phyloP scores from a whole-genome alignment of 2,113 vertebrate species.

The Daphoenositta chrysoptera region DNA sequence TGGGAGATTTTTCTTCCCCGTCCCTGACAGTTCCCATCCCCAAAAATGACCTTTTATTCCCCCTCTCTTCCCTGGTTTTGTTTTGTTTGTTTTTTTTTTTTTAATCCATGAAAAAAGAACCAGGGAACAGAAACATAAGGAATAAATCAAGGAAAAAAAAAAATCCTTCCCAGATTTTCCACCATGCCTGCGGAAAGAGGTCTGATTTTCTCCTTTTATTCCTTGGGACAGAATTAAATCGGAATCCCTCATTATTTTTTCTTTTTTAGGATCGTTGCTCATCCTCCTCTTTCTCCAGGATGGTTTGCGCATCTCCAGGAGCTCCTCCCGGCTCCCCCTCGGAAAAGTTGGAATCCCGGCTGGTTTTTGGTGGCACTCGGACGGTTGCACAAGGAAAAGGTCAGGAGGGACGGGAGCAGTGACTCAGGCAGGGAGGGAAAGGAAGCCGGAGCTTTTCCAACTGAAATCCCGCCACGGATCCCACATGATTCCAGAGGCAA shows the following conservation, averaged over 20 bases:
- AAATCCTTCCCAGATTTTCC: neutral
- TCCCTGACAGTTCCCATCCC: neutral
- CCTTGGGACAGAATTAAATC: neutral
- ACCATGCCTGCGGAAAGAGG: fast-evolving
- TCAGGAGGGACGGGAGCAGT: neutral
- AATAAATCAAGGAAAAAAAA: neutral
- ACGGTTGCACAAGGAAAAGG: neutral
- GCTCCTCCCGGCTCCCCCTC: neutral
- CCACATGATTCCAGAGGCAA: neutral
- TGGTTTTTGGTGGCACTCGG: neutral
- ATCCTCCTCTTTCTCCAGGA: neutral
- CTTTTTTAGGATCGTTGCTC: neutral
- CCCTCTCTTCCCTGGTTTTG: neutral
- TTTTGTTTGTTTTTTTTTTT: neutral
- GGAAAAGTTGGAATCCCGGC: neutral
- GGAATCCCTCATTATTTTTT: neutral
- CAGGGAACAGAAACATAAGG: neutral
- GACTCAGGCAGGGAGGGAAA: neutral
- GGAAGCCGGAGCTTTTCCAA: neutral
- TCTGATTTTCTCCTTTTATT: neutral
- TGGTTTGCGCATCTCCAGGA: neutral
- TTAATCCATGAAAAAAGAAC: neutral
- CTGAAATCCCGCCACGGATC: neutral
- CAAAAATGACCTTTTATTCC: neutral
- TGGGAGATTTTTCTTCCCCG: neutral